Evolutionary conservation across 2,113 vertebrate species (phyloP).

Genomic region (Donacobius atricapilla): DNA sequence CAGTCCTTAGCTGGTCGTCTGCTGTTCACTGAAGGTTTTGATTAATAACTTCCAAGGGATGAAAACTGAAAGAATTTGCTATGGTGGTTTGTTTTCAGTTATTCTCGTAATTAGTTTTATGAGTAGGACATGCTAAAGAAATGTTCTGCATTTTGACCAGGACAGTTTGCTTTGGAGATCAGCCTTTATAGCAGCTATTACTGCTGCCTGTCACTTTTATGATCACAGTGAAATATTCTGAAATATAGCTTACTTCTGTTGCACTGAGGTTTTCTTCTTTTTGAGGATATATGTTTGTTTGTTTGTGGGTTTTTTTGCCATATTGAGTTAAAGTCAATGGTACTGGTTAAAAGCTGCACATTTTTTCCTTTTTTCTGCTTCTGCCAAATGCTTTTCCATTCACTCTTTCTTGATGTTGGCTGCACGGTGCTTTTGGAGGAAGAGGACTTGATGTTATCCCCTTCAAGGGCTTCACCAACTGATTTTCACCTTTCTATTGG

Average conservation of each 20-base stretch:
- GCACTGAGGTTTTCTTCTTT: background rate
- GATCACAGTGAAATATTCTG: background rate
- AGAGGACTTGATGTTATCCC: background rate
- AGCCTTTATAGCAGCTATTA: constrained; percentile 22
- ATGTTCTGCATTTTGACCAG: background rate
- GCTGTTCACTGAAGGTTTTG: background rate
- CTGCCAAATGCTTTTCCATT: background rate
- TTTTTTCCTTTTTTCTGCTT: background rate
- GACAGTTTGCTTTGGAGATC: background rate
- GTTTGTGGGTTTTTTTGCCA: background rate
- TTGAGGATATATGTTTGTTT: background rate
- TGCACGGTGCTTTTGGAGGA: background rate
- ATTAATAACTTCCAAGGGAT: constrained; percentile 1
- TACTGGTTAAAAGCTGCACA: background rate
- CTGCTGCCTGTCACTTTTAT: background rate
- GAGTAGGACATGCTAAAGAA: background rate
- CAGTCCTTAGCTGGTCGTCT: background rate
- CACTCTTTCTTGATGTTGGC: background rate
- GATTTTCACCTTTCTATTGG: background rate
- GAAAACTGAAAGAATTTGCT: constrained; percentile 5
- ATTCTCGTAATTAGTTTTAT: constrained; percentile 29
- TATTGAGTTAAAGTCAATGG: background rate
- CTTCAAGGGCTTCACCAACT: background rate
- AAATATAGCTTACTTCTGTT: constrained; percentile 30
- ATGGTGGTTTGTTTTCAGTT: constrained; percentile 16